These are phyloP conservation scores for Tubulanus polymorphus DNA, from an alignment of 2,888 invertebrate species.

Conservation along the genomic window DNA sequence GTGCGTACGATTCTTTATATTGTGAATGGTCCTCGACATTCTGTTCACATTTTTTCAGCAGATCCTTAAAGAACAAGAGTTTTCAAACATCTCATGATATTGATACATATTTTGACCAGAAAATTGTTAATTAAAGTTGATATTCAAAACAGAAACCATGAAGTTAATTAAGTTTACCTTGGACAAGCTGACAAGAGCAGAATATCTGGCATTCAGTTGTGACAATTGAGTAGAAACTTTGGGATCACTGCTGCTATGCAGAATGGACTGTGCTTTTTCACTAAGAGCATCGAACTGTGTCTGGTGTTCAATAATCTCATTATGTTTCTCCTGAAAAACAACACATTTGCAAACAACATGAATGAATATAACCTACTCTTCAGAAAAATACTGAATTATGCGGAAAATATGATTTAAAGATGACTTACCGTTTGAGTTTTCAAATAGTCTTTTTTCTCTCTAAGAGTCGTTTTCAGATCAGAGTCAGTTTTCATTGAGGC, in stretches of 20 bases:
- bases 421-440: constrained; percentile 64
- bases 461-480: constrained; percentile 73
- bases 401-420: neutral
- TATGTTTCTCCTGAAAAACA: constrained; percentile 29
- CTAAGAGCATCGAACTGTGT: constrained; percentile 37
- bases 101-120: too few relatives aligned
- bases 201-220: constrained; percentile 43
- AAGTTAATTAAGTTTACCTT: too few relatives aligned
- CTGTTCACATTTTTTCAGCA: constrained; percentile 59
- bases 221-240: constrained; percentile 44
- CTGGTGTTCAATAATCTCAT: constrained; percentile 37
- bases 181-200: constrained; percentile 34
- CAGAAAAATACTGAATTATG: too few relatives aligned
- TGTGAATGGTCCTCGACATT: constrained; percentile 84
- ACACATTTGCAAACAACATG: neutral
- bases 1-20: constrained; percentile 68
- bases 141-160: too few relatives aligned
- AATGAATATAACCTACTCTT: neutral
- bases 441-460: constrained; percentile 74
- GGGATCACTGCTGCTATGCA: constrained; percentile 45
- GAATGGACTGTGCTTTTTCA: constrained; percentile 41
- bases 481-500: constrained; percentile 82
- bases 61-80: constrained; percentile 29
- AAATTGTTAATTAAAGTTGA: too few relatives aligned
- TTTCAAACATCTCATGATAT: too few relatives aligned